Evolutionary conservation across 2,113 vertebrate genomes (phyloP).

Genomic region (Cololabis saira): DNA sequence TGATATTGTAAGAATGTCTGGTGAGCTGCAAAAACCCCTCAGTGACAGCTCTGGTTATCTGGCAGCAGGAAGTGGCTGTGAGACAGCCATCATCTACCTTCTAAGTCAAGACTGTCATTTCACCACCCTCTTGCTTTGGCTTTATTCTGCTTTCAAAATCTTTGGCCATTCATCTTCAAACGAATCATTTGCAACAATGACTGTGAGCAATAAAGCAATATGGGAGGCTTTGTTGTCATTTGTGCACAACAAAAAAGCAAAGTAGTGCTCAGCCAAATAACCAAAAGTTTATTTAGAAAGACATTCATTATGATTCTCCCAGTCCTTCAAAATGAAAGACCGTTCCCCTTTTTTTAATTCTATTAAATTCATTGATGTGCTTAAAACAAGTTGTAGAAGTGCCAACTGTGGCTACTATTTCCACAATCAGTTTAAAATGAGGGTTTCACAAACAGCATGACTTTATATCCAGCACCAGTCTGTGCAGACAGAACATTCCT

Average conservation of each 20-base stretch:
- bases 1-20: slow-evolving; percentile 35
- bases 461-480: slow-evolving; percentile 37
- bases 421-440: slow-evolving; percentile 39
- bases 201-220: slow-evolving; percentile 45
- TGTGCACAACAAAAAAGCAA: slow-evolving; percentile 51
- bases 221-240: slow-evolving; percentile 61
- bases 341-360: slow-evolving; percentile 32
- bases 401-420: slow-evolving; percentile 29
- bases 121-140: slow-evolving; percentile 10
- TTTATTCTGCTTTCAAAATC: slow-evolving; percentile 33
- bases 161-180: slow-evolving; percentile 51
- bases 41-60: slow-evolving; percentile 16
- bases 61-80: slow-evolving; percentile 33
- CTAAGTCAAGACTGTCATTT: slow-evolving; percentile 25
- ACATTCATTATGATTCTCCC: slow-evolving; percentile 35
- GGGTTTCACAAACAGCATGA: slow-evolving; percentile 38
- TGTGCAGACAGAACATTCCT: slow-evolving; percentile 58
- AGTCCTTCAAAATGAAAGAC: slow-evolving; percentile 34
- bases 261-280: slow-evolving; percentile 46
- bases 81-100: slow-evolving; percentile 8
- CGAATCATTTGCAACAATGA: slow-evolving; percentile 32
- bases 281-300: slow-evolving; percentile 62
- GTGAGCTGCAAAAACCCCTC: slow-evolving; percentile 28
- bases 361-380: slow-evolving; percentile 38
- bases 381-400: slow-evolving; percentile 38